Base-by-base conservation (phyloP, 1,140 invertebrate genomes). In the Heliothis subflexa region DNA sequence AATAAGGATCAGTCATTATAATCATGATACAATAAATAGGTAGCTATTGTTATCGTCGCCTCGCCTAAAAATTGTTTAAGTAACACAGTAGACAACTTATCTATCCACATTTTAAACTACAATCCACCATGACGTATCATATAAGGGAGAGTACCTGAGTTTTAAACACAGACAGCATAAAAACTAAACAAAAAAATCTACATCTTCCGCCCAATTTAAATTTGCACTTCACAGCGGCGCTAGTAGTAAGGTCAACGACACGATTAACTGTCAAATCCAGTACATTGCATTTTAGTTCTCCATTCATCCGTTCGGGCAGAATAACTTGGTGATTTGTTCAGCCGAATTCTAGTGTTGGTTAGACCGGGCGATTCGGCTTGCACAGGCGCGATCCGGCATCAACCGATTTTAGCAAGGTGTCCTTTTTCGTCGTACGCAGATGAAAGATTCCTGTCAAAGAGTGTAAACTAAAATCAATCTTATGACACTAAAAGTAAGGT, bases 401-500 rank as follows among this genome's bases (percentile, higher is more conserved):
- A 75, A 75, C 59, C 59, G 49, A 54, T 16, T 57, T 13, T 7
- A 28, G 11, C 61, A 16, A 33, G 73, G 59, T 40, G 47, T 64
- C 49, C 57, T 50, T 50, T 64, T 74, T 62, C 21, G 64, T 28
- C 25, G 25, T 59, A 25, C 12, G 55, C 14, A 45, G 0, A 5
- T 40, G 28, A 18, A 9, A 3, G 5, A 14, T n/a, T 33, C 57
- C 12, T 14, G 12, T 11, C 5, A 10, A 45, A 62, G 33, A n/a
- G 7, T 16, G 14, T 16, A 13, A 16, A 13, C 11, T 3, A 62
- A 62, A 16, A 40, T 25, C 14, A 45, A 2, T 2, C 61, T 45
- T 62, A 33, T 9, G 4, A 2, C 1, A 1, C 7, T 16, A 5
- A 10, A 1, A 1, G 16, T 62, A 62, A 62, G 33, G 61, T 16